Evolutionary conservation across 1,140 invertebrate genomes (phyloP), one percentile per base, ranked within the genome.

Genomic region (Pachyrhynchus sulphureomaculatus): DNA sequence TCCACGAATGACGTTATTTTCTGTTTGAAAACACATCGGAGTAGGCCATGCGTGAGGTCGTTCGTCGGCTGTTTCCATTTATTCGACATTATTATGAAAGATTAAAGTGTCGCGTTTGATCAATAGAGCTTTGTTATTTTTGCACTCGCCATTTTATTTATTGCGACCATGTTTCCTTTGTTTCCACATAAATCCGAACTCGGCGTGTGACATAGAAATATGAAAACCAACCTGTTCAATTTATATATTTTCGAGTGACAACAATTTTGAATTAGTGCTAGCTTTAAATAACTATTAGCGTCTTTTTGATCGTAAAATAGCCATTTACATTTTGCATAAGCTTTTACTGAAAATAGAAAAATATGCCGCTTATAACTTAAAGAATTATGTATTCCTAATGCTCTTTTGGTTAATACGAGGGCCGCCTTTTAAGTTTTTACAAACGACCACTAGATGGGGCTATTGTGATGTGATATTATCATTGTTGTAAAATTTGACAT

Each of bases 121-220:
- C 48, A 53, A 61, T 61, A 20, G 58, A 48, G 39, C 37, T 61
- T 61, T 61, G 58, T 52, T 52, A 45, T 44, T 52, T 60, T 60
- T 45, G 34, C 44, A 6, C 24, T 6, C 36, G 18, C 24, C 36
- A 36, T 48, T 59, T 59, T 49, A 41, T 59, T 59, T 59, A 49
- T 59, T 36, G 47, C 56, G 18, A 12, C 20, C 33, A 15, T 29
- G 48, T 52, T 60, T 60, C 39, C 47, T 42, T 33, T 52, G 58
- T 44, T 44, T 42, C 15, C 39, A 21, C 24, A 52, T 52, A 52
- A 52, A 44, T 52, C 17, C 24, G n/a, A 36, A 2, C 33, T 23
- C 26, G 13, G 32, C 49, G 5, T 15, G 15, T 37, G 36, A 37
- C 26, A 18, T 24, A 20, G 47, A 4, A 26, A 39, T 21, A 24